phyloP scores from a whole-genome alignment of 2,888 invertebrate species.

The Sialis fuliginosa region DNA sequence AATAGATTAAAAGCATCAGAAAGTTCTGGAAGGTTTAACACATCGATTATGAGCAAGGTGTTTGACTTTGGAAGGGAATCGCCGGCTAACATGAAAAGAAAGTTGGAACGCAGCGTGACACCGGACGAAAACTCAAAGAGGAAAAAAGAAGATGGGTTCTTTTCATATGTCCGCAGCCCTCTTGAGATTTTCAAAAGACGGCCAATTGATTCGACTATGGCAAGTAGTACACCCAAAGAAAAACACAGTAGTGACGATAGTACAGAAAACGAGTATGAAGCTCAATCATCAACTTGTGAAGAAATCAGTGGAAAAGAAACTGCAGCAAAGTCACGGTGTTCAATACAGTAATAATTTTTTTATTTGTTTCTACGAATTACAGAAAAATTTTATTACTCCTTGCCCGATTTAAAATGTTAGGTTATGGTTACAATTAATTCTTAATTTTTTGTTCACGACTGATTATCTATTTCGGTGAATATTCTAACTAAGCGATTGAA shows the following conservation, averaged over 20 bases:
- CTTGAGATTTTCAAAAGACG: neutral
- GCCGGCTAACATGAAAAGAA: neutral
- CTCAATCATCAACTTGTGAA: neutral
- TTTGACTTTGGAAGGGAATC: neutral
- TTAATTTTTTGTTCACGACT: neutral
- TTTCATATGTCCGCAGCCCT: constrained; percentile 2
- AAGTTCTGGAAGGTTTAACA: neutral
- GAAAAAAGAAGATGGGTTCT: neutral
- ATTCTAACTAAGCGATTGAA: neutral
- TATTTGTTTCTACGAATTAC: neutral
- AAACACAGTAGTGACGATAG: neutral
- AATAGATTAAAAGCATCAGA: neutral
- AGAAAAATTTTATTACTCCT: neutral
- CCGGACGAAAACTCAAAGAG: neutral
- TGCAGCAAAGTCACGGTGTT: neutral
- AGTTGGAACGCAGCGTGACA: neutral
- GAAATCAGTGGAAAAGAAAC: neutral
- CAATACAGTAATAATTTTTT: neutral
- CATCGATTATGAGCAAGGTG: neutral
- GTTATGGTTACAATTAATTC: neutral
- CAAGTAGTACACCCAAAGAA: neutral
- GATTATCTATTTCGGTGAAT: neutral
- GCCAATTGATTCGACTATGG: neutral
- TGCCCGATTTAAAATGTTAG: neutral
- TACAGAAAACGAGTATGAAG: too few relatives aligned